A percentile compares a stretch with the other conserved stretches of the same genome.
These are phyloP conservation scores for Pavo muticus DNA, from an alignment of 2,113 vertebrate genomes.

Conservation along the genomic window DNA sequence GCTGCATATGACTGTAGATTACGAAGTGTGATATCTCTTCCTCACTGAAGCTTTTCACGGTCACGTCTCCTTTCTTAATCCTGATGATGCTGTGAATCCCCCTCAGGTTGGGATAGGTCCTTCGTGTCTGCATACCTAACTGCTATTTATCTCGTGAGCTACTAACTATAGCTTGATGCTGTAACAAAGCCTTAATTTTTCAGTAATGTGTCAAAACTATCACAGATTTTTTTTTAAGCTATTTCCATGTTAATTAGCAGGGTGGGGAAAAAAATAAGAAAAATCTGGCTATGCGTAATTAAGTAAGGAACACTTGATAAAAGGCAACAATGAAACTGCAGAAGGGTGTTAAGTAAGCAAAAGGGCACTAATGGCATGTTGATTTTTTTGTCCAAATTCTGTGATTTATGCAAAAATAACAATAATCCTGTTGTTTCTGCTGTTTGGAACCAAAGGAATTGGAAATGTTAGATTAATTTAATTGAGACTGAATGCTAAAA, in stretches of 20 bases:
- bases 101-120: accelerated
- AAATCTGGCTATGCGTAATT: background rate
- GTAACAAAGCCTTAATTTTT: background rate
- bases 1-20: accelerated
- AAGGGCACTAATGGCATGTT: background rate
- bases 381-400: background rate
- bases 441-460: background rate
- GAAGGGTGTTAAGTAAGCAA: background rate
- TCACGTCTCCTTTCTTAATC: background rate
- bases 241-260: background rate
- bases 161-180: background rate
- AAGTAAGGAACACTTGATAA: background rate
- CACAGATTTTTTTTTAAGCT: background rate
- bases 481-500: background rate
- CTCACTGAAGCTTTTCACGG: background rate
- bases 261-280: background rate
- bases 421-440: background rate
- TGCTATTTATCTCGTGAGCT: accelerated
- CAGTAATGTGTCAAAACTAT: background rate
- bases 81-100: background rate
- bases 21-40: background rate
- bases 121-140: background rate
- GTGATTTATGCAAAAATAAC: background rate
- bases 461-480: background rate
- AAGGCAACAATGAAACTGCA: background rate